A percentile compares a stretch with the other conserved stretches of the same genome.
Conservation (phyloP, 2,113 vertebrate genomes). For the Murina feae region DNA sequence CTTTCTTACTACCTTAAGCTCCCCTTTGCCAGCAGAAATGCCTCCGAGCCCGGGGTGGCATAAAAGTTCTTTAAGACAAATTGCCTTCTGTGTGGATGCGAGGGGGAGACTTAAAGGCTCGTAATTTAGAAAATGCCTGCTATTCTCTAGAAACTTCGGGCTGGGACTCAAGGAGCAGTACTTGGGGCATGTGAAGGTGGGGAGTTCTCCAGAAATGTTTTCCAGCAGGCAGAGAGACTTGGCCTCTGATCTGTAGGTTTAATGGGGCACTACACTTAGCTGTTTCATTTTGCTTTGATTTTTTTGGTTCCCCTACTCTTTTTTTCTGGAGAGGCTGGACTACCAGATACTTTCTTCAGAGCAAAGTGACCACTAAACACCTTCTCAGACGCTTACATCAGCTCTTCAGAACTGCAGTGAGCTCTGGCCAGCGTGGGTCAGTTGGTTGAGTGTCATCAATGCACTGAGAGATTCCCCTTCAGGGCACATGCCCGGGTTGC, state of each 20-base stretch:
- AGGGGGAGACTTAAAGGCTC: background rate
- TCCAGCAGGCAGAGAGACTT: background rate
- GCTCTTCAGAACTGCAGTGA: background rate
- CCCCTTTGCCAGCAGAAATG: background rate
- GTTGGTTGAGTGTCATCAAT: too few species aligned
- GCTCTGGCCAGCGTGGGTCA: too few species aligned
- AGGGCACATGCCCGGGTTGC: too few species aligned
- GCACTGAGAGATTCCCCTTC: too few species aligned
- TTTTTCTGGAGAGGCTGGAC: background rate
- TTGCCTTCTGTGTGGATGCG: background rate
- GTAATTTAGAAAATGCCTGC: background rate
- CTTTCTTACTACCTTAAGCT: conserved; percentile 51
- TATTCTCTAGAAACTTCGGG: background rate
- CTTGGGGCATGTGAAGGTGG: background rate
- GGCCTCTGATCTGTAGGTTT: background rate
- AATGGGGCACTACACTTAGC: background rate
- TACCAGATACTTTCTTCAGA: background rate
- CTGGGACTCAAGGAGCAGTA: background rate
- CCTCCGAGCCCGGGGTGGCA: background rate
- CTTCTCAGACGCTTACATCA: background rate
- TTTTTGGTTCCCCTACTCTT: background rate
- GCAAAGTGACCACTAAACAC: background rate
- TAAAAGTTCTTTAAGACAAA: background rate
- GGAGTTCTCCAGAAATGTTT: background rate
- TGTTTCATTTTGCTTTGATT: background rate